Conservation (phyloP, 1,140 invertebrate genomes). For the Lucilia cuprina region DNA sequence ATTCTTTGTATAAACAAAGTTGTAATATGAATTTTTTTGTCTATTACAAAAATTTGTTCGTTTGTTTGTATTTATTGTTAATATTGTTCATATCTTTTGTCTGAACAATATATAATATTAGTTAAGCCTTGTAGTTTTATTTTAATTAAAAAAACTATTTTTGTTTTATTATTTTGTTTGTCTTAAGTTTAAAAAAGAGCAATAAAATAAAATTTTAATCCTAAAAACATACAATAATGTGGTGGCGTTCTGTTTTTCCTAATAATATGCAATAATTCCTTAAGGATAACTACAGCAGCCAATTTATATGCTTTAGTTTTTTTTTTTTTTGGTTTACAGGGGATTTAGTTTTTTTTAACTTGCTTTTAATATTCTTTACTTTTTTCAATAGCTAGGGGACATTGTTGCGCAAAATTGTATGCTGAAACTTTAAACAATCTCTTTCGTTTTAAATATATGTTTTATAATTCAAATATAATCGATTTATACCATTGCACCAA, state of each 20-base stretch:
- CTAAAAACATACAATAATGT: not conserved
- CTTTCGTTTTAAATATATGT: not conserved
- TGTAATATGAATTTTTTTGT: not conserved
- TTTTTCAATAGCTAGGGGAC: too few species aligned
- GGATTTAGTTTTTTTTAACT: not conserved
- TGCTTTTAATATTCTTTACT: not conserved
- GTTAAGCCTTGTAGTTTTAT: too few species aligned
- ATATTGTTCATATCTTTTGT: not conserved
- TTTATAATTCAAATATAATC: not conserved
- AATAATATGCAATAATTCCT: not conserved
- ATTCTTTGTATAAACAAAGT: not conserved
- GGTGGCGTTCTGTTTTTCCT: not conserved
- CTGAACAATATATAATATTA: not conserved
- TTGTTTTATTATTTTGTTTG: not conserved
- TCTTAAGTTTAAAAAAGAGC: not conserved
- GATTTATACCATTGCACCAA: not conserved
- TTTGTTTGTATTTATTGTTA: not conserved
- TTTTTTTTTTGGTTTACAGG: too few species aligned
- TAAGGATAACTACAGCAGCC: not conserved
- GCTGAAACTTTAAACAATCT: too few species aligned
- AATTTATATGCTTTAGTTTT: not conserved
- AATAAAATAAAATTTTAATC: not conserved
- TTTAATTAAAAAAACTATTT: not conserved
- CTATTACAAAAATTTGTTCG: not conserved
- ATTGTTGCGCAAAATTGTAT: too few species aligned